These are phyloP conservation scores for Falco concolor DNA, from an alignment of 2,797 vertebrate genomes.

Conservation along the genomic window DNA sequence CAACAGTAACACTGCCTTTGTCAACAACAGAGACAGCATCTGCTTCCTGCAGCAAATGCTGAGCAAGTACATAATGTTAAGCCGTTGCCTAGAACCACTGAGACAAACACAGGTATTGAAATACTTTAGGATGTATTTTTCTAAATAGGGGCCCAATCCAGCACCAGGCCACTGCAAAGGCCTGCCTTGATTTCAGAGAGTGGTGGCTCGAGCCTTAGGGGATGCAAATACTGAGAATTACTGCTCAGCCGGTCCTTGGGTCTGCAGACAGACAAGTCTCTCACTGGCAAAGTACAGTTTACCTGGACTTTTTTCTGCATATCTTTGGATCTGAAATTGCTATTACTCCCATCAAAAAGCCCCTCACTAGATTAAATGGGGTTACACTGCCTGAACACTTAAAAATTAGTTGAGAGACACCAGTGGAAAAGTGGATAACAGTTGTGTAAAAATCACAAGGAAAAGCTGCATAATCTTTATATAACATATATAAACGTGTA, in stretches of 20 bases:
- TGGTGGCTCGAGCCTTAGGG: neutral
- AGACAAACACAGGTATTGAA: neutral
- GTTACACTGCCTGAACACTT: neutral
- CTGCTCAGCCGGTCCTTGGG: neutral
- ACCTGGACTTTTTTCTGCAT: neutral
- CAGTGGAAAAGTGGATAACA: neutral
- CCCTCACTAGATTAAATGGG: neutral
- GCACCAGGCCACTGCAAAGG: neutral
- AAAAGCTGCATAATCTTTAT: neutral
- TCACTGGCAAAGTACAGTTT: neutral
- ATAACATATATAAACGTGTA: neutral
- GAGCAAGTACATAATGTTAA: neutral
- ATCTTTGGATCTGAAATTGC: neutral
- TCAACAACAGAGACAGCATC: constrained; percentile 6
- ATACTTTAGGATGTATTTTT: neutral
- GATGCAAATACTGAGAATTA: neutral
- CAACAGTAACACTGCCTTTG: neutral
- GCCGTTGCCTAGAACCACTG: neutral
- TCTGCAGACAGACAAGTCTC: neutral
- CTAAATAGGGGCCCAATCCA: neutral
- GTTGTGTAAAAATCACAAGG: neutral
- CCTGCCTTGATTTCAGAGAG: neutral
- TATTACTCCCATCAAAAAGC: neutral
- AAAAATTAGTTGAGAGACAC: neutral
- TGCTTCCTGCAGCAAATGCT: neutral